Percentiles rank a stretch among this genome's conserved stretches.
Evolutionary conservation across 2,888 invertebrate species (phyloP).

Genomic region (Tenthredo scrophulariae): DNA sequence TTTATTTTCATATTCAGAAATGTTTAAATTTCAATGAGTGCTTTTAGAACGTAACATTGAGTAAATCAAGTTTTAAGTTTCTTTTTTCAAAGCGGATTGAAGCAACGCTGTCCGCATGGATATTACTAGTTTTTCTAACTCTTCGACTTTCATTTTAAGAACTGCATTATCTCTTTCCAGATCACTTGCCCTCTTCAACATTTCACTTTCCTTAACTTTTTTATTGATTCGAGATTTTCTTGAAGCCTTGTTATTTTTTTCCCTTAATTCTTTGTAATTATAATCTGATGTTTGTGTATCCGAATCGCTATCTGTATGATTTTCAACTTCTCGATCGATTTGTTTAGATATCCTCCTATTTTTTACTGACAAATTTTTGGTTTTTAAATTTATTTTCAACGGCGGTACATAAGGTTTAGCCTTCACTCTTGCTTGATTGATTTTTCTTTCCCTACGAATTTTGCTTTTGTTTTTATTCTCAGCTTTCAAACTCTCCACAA

Average conservation of each 20-base stretch:
- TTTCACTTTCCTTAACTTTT: slow-evolving; percentile 82
- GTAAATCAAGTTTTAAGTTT: slow-evolving; percentile 30
- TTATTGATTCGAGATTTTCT: slow-evolving; percentile 87
- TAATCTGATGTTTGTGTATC: slow-evolving; percentile 71
- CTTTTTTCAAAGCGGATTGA: slow-evolving; percentile 82
- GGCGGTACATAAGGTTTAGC: slow-evolving; percentile 36
- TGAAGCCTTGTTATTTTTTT: slow-evolving; percentile 90
- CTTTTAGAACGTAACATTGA: slow-evolving; percentile 14
- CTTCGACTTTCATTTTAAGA: slow-evolving; percentile 83
- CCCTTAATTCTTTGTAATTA: slow-evolving; percentile 85
- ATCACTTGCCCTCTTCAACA: slow-evolving; percentile 80
- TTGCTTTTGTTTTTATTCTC: slow-evolving; percentile 56
- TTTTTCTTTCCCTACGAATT: background rate
- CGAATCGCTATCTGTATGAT: slow-evolving; percentile 62
- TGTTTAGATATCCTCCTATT: slow-evolving; percentile 27
- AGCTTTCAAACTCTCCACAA: background rate
- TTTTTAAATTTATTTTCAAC: slow-evolving; percentile 2
- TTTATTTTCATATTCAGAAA: background rate
- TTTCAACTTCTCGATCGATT: background rate
- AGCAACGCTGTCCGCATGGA: slow-evolving; percentile 84
- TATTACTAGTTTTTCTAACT: slow-evolving; percentile 85
- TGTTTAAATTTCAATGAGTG: background rate
- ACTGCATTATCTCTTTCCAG: slow-evolving; percentile 84
- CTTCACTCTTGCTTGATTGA: background rate
- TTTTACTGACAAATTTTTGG: slow-evolving; percentile 13